Conservation (phyloP, 2,113 vertebrate genomes). For the Oxygymnocypris stewartii region DNA sequence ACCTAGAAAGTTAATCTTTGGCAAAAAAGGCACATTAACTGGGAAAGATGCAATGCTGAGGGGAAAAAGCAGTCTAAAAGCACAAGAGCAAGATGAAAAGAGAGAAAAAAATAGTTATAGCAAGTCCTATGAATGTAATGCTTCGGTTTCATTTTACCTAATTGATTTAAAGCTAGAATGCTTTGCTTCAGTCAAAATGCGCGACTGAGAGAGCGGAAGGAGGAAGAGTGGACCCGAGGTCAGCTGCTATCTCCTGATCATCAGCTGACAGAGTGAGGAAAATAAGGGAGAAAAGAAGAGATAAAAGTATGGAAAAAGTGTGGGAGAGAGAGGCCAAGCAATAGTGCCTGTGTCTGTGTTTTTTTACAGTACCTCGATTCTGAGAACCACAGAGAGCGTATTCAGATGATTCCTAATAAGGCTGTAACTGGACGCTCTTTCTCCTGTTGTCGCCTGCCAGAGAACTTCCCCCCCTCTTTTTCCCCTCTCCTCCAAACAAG, state of each 20-base stretch:
- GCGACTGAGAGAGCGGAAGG: slow-evolving; percentile 47
- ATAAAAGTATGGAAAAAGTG: slow-evolving; percentile 42
- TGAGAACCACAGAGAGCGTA: slow-evolving; percentile 62
- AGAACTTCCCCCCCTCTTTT: slow-evolving; percentile 71
- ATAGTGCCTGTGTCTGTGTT: slow-evolving; percentile 11
- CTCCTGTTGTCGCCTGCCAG: slow-evolving; percentile 70
- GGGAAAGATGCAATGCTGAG: neutral
- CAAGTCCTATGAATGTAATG: neutral
- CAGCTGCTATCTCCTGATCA: slow-evolving; percentile 69
- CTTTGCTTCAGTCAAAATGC: slow-evolving; percentile 25
- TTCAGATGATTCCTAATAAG: slow-evolving; percentile 80
- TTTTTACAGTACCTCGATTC: slow-evolving; percentile 60
- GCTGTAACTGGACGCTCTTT: slow-evolving; percentile 71
- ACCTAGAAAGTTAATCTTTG: slow-evolving; percentile 77
- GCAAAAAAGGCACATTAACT: slow-evolving; percentile 42
- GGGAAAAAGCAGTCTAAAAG: neutral
- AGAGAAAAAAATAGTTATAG: neutral
- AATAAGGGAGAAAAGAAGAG: neutral
- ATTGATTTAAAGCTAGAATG: slow-evolving; percentile 28
- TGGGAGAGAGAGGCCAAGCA: slow-evolving; percentile 12
- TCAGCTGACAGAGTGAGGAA: slow-evolving; percentile 71
- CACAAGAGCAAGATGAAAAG: neutral
- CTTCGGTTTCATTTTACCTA: slow-evolving; percentile 20
- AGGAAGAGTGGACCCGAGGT: slow-evolving; percentile 50
- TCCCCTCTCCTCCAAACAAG: slow-evolving; percentile 61